A percentile compares a stretch with the other conserved stretches of the same genome.
Conservation (phyloP, 23 tunicate genomes). For the Ascidia mentula region DNA sequence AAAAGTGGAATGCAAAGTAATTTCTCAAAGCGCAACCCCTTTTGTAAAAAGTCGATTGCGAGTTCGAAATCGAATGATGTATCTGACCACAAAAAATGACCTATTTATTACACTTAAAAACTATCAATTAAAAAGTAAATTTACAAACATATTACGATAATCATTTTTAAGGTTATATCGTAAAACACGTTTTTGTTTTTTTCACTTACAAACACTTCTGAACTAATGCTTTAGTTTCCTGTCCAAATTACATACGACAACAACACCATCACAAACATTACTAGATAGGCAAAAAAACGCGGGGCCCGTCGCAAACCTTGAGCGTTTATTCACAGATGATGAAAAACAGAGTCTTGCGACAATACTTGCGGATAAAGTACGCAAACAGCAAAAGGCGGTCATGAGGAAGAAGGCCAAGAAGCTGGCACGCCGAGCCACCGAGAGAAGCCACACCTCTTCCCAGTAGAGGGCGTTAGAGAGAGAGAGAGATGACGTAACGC, state of each 20-base stretch:
- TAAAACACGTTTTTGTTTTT: too few relatives aligned
- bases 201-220: too few relatives aligned
- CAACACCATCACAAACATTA: background rate
- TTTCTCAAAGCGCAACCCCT: too few relatives aligned
- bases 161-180: too few relatives aligned
- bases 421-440: background rate
- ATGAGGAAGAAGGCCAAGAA: background rate
- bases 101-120: too few relatives aligned
- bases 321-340: slow-evolving; percentile 10
- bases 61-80: slow-evolving; percentile 5
- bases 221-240: too few relatives aligned
- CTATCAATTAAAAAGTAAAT: too few relatives aligned
- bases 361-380: background rate
- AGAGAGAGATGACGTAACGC: background rate
- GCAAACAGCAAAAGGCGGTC: slow-evolving; percentile 3
- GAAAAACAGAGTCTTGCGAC: background rate
- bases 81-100: background rate
- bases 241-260: too few relatives aligned
- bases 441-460: background rate
- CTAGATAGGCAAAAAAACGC: background rate
- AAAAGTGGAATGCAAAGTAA: too few relatives aligned
- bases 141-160: too few relatives aligned
- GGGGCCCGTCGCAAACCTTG: slow-evolving; percentile 10
- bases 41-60: background rate
- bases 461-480: slow-evolving; percentile 9